Evolutionary conservation across 2,113 vertebrate species (phyloP), one percentile per base, ranked within the genome.

Genomic region (Gasterosteus aculeatus): DNA sequence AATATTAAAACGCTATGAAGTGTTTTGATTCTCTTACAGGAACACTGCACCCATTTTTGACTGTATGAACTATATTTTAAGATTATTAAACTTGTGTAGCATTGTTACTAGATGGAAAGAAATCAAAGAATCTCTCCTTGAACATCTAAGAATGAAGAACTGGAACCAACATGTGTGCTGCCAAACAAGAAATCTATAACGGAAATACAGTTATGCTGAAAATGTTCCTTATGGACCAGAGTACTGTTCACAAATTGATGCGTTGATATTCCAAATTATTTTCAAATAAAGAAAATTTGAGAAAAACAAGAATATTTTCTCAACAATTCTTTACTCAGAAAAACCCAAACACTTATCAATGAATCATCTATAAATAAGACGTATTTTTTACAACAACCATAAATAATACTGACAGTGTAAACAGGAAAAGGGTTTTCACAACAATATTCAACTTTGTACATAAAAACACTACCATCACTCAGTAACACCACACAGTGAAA

Each of bases 331-430:
- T 82, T 85, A 80, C 7, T 42, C 68, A 77, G 9, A 78, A 79
- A 84, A 77, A 80, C 46, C 83, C 39, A 86, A 74, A 63, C 60
- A 73, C 19, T 22, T 8, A 73, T 72, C 60, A 61, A 83, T 53
- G 10, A 77, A 51, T 54, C 49, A 81, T 77, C 77, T 87, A 80
- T 84, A 82, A 83, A 86, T 90, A 78, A 68, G 3, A 76, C 9
- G 63, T 77, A 60, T 31, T 72, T 54, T 46, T 39, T 67, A 82
- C 69, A 82, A 75, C 74, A 85, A 72, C 47, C 79, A 89, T 77
- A 86, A 83, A 90, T 90, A 93, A 93, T 91, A 93, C 87, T 92
- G 89, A 41, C 58, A 83, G 56, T 73, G 78, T 87, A 89, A 83
- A 86, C 85, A 89, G 88, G 26, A 71, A 59, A 78, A 64, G 1